phyloP scores from a whole-genome alignment of 2,113 vertebrate genomes.

The Salvelinus alpinus region DNA sequence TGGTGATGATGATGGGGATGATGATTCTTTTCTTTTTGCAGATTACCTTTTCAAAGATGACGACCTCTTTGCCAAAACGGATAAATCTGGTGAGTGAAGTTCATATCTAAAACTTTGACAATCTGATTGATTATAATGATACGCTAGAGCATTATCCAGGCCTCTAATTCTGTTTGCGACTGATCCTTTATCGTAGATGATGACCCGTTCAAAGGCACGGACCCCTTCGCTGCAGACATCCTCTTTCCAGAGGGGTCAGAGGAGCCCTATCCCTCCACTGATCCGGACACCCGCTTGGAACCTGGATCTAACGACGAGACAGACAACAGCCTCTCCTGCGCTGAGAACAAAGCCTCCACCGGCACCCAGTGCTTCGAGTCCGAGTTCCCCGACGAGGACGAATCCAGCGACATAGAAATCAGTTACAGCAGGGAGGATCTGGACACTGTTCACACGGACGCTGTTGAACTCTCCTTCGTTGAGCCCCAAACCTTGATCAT shows the following conservation, averaged over 20 bases:
- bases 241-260: constrained; percentile 80
- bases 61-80: constrained; percentile 89
- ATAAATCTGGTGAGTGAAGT: constrained; percentile 76
- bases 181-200: constrained; percentile 60
- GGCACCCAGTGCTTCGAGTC: constrained; percentile 73
- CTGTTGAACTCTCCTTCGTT: background rate
- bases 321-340: constrained; percentile 62
- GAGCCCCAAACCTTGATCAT: background rate
- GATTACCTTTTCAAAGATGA: constrained; percentile 92
- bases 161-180: background rate
- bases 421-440: constrained; percentile 68
- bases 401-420: constrained; percentile 66
- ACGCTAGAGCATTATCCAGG: background rate
- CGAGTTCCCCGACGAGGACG: constrained; percentile 66
- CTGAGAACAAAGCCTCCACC: constrained; percentile 68
- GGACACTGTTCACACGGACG: constrained; percentile 27
- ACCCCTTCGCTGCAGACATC: constrained; percentile 88
- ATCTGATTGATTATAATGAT: background rate
- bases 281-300: background rate
- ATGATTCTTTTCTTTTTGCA: constrained; percentile 47
- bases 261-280: constrained; percentile 46
- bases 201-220: constrained; percentile 95
- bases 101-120: background rate
- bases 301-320: constrained; percentile 39
- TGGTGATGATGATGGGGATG: background rate